Conservation (phyloP, 2,888 invertebrate genomes). For the Teleogryllus oceanicus region DNA sequence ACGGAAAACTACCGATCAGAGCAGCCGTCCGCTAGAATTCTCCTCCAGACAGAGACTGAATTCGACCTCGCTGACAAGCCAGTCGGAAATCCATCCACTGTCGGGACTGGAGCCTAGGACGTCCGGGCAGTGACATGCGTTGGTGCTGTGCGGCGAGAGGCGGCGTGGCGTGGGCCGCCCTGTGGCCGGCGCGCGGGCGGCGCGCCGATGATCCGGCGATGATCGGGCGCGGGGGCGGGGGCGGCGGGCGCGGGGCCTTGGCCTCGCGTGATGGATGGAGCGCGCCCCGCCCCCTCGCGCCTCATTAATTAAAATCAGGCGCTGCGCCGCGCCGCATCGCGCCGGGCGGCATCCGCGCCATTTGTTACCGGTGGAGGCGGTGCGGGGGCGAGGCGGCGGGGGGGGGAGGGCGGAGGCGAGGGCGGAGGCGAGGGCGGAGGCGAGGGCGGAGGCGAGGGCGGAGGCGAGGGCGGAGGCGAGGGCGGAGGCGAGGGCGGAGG, state of each 20-base stretch:
- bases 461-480: background rate
- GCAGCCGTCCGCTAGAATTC: too few relatives aligned
- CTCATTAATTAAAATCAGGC: background rate
- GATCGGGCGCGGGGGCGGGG: background rate
- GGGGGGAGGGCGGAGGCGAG: background rate
- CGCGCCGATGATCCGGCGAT: background rate
- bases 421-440: background rate
- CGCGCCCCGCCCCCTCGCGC: background rate
- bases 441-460: background rate
- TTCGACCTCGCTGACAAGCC: too few relatives aligned
- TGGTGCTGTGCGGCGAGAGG: too few relatives aligned
- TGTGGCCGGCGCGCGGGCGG: too few relatives aligned
- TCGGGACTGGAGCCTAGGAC: too few relatives aligned
- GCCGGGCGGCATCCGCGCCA: background rate
- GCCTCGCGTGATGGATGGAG: background rate
- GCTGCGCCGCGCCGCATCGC: background rate
- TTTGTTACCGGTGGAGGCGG: background rate
- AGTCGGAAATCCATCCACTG: too few relatives aligned
- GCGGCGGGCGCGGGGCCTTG: slow-evolving; percentile 10
- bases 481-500: background rate
- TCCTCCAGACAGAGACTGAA: too few relatives aligned
- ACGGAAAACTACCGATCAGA: too few relatives aligned
- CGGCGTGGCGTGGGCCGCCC: too few relatives aligned
- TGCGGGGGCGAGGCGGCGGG: background rate
- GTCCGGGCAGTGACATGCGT: too few relatives aligned